Percentiles rank a stretch among this genome's conserved stretches.
Evolutionary conservation across 2,113 vertebrate genomes (phyloP).

Genomic region (Misgurnus anguillicaudatus): DNA sequence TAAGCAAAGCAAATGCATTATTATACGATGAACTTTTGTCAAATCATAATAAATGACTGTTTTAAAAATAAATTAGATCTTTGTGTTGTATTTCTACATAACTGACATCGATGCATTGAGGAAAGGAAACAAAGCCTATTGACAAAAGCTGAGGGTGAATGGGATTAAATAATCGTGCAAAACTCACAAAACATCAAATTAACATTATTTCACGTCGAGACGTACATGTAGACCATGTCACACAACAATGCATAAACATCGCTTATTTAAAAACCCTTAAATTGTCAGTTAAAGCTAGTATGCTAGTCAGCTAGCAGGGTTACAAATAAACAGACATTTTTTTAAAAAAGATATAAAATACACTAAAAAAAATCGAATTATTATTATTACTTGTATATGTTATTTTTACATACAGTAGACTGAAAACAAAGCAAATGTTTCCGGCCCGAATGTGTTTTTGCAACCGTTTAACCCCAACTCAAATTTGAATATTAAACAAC

Average conservation of each 20-base stretch:
- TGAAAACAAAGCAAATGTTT: neutral
- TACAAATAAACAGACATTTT: neutral
- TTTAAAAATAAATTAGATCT: neutral
- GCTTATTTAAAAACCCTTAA: neutral
- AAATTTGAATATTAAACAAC: conserved; percentile 33
- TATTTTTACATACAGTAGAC: neutral
- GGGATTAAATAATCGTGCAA: neutral
- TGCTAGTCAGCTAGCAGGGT: conserved; percentile 15
- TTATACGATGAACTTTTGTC: neutral
- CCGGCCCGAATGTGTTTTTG: neutral
- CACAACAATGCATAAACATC: neutral
- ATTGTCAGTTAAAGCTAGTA: neutral
- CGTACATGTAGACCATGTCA: neutral
- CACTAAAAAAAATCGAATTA: neutral
- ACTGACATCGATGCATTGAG: neutral
- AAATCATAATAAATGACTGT: neutral
- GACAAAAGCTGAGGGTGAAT: neutral
- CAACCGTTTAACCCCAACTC: neutral
- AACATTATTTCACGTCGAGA: neutral
- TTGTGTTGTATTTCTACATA: neutral
- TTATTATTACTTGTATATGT: neutral
- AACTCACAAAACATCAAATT: neutral
- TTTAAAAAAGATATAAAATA: neutral
- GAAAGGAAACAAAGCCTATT: conserved; percentile 19
- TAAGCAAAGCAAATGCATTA: neutral